Conservation (phyloP, 2,797 vertebrate genomes). For the Iguana delicatissima region DNA sequence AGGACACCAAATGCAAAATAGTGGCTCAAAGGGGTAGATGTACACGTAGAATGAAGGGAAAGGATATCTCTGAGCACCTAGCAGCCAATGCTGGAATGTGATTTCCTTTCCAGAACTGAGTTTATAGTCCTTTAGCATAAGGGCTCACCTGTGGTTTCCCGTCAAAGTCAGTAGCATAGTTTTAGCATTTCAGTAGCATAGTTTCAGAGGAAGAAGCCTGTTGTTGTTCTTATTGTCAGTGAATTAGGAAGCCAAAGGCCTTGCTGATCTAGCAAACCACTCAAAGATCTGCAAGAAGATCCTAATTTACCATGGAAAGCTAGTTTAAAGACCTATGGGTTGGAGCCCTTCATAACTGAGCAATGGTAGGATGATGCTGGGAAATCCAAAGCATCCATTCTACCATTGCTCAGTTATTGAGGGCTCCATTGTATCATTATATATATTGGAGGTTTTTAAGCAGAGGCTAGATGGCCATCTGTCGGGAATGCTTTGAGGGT, state of each 20-base stretch:
- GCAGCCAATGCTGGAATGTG: background rate
- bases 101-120: background rate
- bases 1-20: background rate
- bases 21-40: background rate
- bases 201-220: background rate
- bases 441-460: too few species aligned
- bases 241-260: background rate
- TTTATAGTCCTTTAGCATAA: background rate
- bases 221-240: background rate
- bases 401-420: too few species aligned
- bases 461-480: too few species aligned
- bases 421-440: too few species aligned
- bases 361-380: too few species aligned
- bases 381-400: too few species aligned
- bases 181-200: background rate
- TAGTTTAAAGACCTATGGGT: too few species aligned
- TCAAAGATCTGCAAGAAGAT: background rate
- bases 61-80: background rate
- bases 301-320: background rate
- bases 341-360: too few species aligned
- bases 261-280: background rate
- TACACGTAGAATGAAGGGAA: too few species aligned
- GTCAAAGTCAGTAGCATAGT: too few species aligned
- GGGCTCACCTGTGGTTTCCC: background rate
- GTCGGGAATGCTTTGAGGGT: too few species aligned